Base-by-base conservation (phyloP, 2,888 invertebrate genomes). In the Mamestra brassicae region DNA sequence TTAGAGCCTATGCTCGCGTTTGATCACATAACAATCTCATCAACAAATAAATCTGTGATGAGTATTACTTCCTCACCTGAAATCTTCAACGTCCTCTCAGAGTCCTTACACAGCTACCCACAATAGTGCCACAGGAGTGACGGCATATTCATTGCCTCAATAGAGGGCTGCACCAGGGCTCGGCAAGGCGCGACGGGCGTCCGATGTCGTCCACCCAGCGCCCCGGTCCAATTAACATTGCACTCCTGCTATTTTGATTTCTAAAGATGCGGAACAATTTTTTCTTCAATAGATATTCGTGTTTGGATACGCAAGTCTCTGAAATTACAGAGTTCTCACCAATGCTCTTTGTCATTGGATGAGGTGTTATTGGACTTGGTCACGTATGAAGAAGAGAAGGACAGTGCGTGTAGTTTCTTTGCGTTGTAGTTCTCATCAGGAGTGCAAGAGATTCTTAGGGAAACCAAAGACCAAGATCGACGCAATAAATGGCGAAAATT, bases 141-240 rank as follows among this genome's bases (percentile, higher is more conserved):
- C 34, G 13, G 15, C 36, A 8, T 17, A 47, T 42, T 79, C 71
- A 58, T 50, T 79, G 83, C 36, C 15, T 11, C 50, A 34, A 78
- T n/a, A 38, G 66, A 83, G 74, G 74, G 66, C 42, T 73, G 60
- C 70, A 54, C 50, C 79, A 71, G 52, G 58, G 50, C 54, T 50
- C 76, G 34, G 34, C 38, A 71, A 65, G 63, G 69, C 74, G 74
- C 81, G 62, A 67, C 84, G 68, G 64, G 73, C 81, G 71, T 84
- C 69, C 81, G 64, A 67, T 80, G 84, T 70, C 80, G 50, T 74
- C 60, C 63, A 64, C 84, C 81, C 50, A 60, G 77, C 71, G 65
- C 73, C 81, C 77, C 72, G 38, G 74, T 69, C 86, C 86, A 84
- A 84, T 86, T 84, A 84, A 80, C 69, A 70, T 80, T 67, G 69